A percentile compares a stretch with the other conserved stretches of the same genome.
These are phyloP conservation scores for Leptinotarsa defecta DNA, from an alignment of 1,140 invertebrate species.

Conservation along the genomic window DNA sequence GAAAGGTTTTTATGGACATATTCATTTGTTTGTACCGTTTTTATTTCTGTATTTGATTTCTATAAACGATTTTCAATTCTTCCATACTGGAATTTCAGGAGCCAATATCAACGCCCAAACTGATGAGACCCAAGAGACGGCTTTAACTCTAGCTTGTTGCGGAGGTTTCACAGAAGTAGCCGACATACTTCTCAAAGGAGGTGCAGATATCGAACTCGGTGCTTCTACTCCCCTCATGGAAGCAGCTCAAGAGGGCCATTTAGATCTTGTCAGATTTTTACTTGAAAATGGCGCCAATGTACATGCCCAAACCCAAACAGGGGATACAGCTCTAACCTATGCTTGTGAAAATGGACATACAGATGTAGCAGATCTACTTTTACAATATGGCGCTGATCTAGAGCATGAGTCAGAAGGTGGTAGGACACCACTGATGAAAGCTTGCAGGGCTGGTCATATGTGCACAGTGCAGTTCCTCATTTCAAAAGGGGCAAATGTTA, in stretches of 20 bases:
- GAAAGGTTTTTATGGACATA: conserved; percentile 6
- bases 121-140: conserved; percentile 98
- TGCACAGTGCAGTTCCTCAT: conserved; percentile 97
- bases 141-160: conserved; percentile 94
- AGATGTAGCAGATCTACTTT: conserved; percentile 87
- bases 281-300: conserved; percentile 86
- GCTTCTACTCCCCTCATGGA: conserved; percentile 98
- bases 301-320: conserved; percentile 90
- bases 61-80: conserved; percentile 5
- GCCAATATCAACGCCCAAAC: conserved; percentile 98
- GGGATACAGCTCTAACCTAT: conserved; percentile 85
- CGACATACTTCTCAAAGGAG: conserved; percentile 93
- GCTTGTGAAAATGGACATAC: conserved; percentile 97
- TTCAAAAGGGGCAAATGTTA: conserved; percentile 89
- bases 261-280: conserved; percentile 89
- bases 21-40: not conserved
- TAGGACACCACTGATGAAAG: conserved; percentile 96
- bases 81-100: conserved; percentile 59
- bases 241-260: conserved; percentile 94
- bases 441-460: conserved; percentile 98
- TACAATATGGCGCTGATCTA: conserved; percentile 87
- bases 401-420: conserved; percentile 94
- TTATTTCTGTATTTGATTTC: not conserved
- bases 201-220: conserved; percentile 93
- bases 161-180: conserved; percentile 98